Percentiles rank a stretch among this genome's conserved stretches.
Evolutionary conservation across 2,113 vertebrate genomes (phyloP).

Genomic region (Romanogobio albipinnatus): DNA sequence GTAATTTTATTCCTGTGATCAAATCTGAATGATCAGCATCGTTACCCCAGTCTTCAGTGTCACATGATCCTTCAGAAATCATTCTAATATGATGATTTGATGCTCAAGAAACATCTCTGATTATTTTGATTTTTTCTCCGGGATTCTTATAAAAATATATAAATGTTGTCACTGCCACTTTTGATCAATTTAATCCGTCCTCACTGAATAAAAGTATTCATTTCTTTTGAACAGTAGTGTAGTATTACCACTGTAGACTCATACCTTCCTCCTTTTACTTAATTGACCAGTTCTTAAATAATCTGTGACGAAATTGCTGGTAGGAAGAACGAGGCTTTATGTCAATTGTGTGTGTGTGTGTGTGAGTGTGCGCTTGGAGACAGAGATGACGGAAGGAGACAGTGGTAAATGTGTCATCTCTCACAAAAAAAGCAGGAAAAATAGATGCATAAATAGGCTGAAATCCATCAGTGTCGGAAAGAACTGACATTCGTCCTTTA

Average conservation of each 20-base stretch:
- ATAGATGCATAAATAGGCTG: slow-evolving; percentile 16
- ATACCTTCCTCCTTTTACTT: neutral
- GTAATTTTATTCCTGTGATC: neutral
- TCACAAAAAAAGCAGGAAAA: slow-evolving; percentile 25
- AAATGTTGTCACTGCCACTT: too few species aligned
- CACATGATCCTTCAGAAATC: neutral
- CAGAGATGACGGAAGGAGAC: slow-evolving; percentile 13
- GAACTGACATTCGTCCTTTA: neutral
- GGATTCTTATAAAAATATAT: neutral
- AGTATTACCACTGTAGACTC: too few species aligned
- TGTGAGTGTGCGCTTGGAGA: neutral
- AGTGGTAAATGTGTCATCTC: slow-evolving; percentile 43
- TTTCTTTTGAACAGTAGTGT: too few species aligned
- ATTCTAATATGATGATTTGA: too few species aligned
- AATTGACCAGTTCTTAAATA: neutral
- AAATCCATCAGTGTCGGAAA: slow-evolving; percentile 21
- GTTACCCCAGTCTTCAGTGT: neutral
- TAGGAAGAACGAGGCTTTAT: slow-evolving; percentile 4
- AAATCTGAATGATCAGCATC: neutral
- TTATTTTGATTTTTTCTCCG: neutral
- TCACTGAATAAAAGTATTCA: neutral
- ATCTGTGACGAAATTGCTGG: neutral
- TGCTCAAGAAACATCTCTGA: neutral
- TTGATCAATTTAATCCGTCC: neutral
- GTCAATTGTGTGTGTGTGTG: neutral